A percentile compares a stretch with the other conserved stretches of the same genome.
Evolutionary conservation across 1,140 invertebrate species (phyloP).

Genomic region (Potamilus streckersoni): DNA sequence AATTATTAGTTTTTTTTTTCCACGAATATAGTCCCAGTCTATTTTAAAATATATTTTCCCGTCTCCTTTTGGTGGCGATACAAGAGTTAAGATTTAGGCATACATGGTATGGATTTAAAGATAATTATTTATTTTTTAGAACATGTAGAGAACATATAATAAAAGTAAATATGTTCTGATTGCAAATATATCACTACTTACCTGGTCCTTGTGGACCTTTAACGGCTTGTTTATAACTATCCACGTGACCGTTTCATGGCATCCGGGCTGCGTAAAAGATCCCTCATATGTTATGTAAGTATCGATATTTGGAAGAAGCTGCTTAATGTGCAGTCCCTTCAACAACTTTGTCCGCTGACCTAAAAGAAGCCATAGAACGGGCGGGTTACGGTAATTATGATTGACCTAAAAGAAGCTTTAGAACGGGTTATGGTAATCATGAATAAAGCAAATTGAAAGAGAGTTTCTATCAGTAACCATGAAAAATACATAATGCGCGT

Average conservation of each 20-base stretch:
- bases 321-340: constrained; percentile 35
- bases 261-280: constrained; percentile 65
- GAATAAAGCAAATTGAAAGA: not conserved
- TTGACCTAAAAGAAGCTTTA: not conserved
- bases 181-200: constrained; percentile 34
- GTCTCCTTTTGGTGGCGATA: too few species aligned
- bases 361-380: constrained; percentile 5
- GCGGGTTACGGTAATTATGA: not conserved
- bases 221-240: constrained; percentile 66
- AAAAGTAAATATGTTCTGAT: too few species aligned
- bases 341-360: constrained; percentile 31
- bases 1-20: too few species aligned
- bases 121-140: too few species aligned
- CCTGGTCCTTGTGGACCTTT: constrained; percentile 64
- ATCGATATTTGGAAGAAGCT: constrained; percentile 55
- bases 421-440: not conserved
- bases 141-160: too few species aligned
- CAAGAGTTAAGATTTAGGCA: too few species aligned
- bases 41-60: too few species aligned
- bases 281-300: constrained; percentile 68
- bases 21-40: too few species aligned
- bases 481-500: not conserved
- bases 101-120: too few species aligned
- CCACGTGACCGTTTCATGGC: constrained; percentile 67
- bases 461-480: not conserved